Base-by-base conservation (phyloP, 1,140 invertebrate species). In the Drosophila neocordata region DNA sequence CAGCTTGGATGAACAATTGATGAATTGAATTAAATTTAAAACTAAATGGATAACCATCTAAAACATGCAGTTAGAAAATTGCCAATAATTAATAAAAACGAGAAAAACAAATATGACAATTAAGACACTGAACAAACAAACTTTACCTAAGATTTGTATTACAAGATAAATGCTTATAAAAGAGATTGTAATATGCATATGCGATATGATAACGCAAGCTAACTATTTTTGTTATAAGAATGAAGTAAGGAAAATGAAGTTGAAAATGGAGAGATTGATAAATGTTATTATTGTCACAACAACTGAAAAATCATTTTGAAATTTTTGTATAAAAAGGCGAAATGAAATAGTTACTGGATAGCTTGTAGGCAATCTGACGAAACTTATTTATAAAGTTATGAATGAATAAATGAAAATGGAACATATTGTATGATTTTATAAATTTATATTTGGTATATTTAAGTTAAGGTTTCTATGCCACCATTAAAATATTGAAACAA, bases 101-200 rank as follows among this genome's bases (percentile, higher is more conserved):
- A 73, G 71, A 65, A 65, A 68, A 77, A 64, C 35, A 76, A 58
- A 69, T 69, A 73, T 37, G 56, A 24, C 59, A 56, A 74, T 65
- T 61, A 79, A 52, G 70, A 62, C 62, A 41, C 18, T 53, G 52
- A 65, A 55, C 51, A 61, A 67, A 70, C 57, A 55, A 83, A 79
- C 79, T 79, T 89, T 88, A 88, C 83, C 83, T 88, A 88, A 89
- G 83, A 88, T 88, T 48, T 88, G 83, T 88, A 89, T 88, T 88
- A 77, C 70, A 85, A 53, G 66, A 55, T 51, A 68, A 72, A 53
- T 76, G 62, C 35, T 65, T 20, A 34, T 37, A 80, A 62, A 51
- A 73, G 65, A 59, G 58, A 61, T 76, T 72, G 38, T 35, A 35
- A 78, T 71, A 85, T 66, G 57, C 71, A 35, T 38, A 77, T 73